These are phyloP conservation scores for Mythimna pallens DNA, from an alignment of 2,888 invertebrate species.

Conservation along the genomic window DNA sequence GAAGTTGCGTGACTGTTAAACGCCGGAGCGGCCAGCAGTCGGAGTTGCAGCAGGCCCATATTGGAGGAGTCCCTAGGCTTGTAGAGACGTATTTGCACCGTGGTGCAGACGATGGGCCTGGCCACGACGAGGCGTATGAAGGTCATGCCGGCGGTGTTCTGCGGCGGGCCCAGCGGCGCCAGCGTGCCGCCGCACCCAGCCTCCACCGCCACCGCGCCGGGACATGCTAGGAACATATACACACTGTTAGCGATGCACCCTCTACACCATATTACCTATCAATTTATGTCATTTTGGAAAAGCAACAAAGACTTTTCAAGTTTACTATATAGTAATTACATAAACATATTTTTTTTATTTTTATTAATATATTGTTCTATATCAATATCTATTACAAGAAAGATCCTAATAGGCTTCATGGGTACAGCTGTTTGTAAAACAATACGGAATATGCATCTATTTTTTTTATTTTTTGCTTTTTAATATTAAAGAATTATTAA, in stretches of 20 bases:
- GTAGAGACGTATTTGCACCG: conserved; percentile 93
- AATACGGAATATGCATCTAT: too few species aligned
- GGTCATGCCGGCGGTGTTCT: conserved; percentile 96
- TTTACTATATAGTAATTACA: too few species aligned
- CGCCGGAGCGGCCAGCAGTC: conserved; percentile 95
- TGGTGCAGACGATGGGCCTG: conserved; percentile 96
- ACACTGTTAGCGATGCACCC: conserved; percentile 37
- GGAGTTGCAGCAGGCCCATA: conserved; percentile 96
- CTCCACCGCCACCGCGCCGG: conserved; percentile 96
- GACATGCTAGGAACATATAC: conserved; percentile 92
- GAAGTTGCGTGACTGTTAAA: conserved; percentile 91
- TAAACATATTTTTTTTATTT: too few species aligned
- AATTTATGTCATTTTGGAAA: too few species aligned
- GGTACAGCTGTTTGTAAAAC: too few species aligned
- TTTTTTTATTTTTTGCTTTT: too few species aligned
- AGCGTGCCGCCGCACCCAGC: conserved; percentile 95
- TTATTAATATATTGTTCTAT: too few species aligned
- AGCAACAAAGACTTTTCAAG: too few species aligned
- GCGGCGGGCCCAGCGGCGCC: conserved; percentile 96
- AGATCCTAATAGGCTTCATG: too few species aligned
- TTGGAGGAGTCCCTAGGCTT: conserved; percentile 97
- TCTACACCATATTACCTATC: not conserved
- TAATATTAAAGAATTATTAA: too few species aligned
- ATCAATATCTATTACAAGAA: too few species aligned
- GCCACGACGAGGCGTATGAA: conserved; percentile 96